Conservation (phyloP, 2,888 invertebrate genomes). For the Plemyria rubiginata region DNA sequence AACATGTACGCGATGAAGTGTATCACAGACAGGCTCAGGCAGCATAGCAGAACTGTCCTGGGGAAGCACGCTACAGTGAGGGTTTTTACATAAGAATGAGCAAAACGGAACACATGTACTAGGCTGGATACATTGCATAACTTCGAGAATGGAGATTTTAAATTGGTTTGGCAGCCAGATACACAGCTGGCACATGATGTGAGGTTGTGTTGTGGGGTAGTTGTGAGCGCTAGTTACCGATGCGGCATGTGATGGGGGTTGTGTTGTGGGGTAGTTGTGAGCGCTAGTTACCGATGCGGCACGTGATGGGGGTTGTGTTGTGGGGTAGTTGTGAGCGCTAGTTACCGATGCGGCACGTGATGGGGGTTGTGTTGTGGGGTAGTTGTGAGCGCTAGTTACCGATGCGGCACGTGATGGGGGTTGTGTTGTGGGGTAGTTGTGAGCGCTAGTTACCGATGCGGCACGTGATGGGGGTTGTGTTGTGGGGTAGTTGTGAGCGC, state of each 20-base stretch:
- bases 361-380: background rate
- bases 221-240: conserved; percentile 48
- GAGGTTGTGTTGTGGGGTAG: background rate
- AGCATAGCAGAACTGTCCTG: conserved; percentile 61
- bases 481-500: background rate
- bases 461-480: background rate
- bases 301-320: conserved; percentile 38
- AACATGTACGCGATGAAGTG: conserved; percentile 60
- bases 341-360: conserved; percentile 55
- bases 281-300: conserved; percentile 54
- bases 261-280: background rate
- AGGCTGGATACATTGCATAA: too few species aligned
- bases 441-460: conserved; percentile 54
- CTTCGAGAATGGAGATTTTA: too few species aligned
- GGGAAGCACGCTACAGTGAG: background rate
- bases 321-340: background rate
- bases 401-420: conserved; percentile 53
- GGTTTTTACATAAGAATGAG: background rate
- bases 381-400: conserved; percentile 45
- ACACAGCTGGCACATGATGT: too few species aligned
- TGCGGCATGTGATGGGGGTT: conserved; percentile 52
- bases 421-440: background rate
- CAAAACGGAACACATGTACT: too few species aligned
- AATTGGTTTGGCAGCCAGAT: too few species aligned
- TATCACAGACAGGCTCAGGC: conserved; percentile 54